Base-by-base conservation (phyloP, 2,113 vertebrate species). In the Rhombomys opimus region DNA sequence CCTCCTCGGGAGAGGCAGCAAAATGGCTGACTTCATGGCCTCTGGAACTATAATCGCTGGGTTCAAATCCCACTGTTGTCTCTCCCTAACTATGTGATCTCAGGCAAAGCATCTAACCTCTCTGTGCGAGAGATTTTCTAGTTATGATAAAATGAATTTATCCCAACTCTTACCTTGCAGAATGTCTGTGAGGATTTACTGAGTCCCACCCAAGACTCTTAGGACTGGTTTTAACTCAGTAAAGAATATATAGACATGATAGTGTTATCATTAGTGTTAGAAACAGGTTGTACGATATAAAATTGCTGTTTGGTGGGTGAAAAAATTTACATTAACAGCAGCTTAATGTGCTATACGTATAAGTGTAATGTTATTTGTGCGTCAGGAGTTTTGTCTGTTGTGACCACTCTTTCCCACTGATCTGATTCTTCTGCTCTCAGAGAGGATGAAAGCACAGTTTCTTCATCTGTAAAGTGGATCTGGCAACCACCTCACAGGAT, bases 71-170 rank as follows among this genome's bases (percentile, higher is more conserved):
- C 11, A 78, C 8, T 27, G 68, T 59, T 85, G 65, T 25, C 13
- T 11, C 25, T 91, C 12, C 17, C 13, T 50, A 70, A 70, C 80
- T 97, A 17, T 95, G 85, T 90, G 86, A 93, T 57, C 54, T 77
- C 41, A 61, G 92, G 18, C 57, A 90, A 92, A 61, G 30, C 38
- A 82, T 9, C 35, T 52, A 93, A 77, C 67, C 65, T 94, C 61
- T 97, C 92, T 96, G 92, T 94, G 82, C 30, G 85, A n/a, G 86
- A 84, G 3, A 54, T 94, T 80, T 88, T 20, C 82, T 80, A 57
- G 41, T 68, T 88, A 25, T 77, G 32, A 41, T 81, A n/a, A 87
- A 93, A 77, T 94, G 38, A 63, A 81, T 87, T 86, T 89, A 54
- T 84, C 30, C 12, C 57, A 73, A 61, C 27, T 63, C 7, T 72